Evolutionary conservation across 2,113 vertebrate species (phyloP).

Genomic region (Scartelaos histophorus): DNA sequence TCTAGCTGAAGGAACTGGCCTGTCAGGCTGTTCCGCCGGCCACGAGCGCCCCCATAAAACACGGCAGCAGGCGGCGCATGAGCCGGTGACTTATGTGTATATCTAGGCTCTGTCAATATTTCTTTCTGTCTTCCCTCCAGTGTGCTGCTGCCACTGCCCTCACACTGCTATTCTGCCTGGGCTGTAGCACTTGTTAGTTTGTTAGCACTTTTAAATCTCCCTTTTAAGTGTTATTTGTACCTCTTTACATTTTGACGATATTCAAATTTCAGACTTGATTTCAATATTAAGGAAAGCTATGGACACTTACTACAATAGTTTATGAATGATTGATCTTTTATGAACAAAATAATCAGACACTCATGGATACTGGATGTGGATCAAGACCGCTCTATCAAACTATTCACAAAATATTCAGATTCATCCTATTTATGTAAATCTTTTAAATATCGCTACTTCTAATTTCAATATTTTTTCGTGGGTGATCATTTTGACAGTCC

Average conservation of each 20-base stretch:
- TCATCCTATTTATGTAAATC: too few species aligned
- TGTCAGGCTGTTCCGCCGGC: conserved; percentile 82
- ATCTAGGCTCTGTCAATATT: conserved; percentile 84
- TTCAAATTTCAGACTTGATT: not conserved
- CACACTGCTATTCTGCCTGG: conserved; percentile 31
- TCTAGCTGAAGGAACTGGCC: conserved; percentile 82
- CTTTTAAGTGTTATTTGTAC: not conserved
- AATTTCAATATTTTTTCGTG: too few species aligned
- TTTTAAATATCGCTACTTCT: too few species aligned
- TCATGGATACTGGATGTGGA: too few species aligned
- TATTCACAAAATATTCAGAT: too few species aligned
- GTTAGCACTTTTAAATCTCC: not conserved
- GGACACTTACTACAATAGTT: not conserved
- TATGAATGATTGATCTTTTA: not conserved
- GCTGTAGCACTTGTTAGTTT: conserved; percentile 27
- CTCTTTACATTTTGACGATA: not conserved
- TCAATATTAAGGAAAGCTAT: not conserved
- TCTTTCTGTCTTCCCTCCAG: conserved; percentile 78
- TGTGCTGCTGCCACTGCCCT: conserved; percentile 44
- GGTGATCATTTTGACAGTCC: too few species aligned
- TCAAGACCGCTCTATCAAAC: too few species aligned
- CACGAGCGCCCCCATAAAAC: conserved; percentile 81
- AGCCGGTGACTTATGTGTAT: conserved; percentile 82
- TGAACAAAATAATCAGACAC: too few species aligned
- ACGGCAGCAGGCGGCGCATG: conserved; percentile 72